These are phyloP conservation scores for Schizopygopsis pylzovi DNA, from an alignment of 2,797 vertebrate species.

Conservation along the genomic window DNA sequence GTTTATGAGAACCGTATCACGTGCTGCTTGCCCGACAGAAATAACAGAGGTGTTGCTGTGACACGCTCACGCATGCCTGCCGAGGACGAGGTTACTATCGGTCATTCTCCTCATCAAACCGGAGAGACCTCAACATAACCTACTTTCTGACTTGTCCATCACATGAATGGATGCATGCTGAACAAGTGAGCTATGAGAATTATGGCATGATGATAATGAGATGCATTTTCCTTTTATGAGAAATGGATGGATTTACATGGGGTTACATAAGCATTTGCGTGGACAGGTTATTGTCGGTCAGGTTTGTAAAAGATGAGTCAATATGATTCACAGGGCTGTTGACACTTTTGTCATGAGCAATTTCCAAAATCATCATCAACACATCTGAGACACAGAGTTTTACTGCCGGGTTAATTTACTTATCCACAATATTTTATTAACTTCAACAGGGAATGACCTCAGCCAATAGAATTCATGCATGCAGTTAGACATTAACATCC, in stretches of 20 bases:
- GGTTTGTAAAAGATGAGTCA: constrained; percentile 22
- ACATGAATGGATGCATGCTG: not conserved
- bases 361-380: not conserved
- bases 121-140: not conserved
- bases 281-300: not conserved
- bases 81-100: constrained; percentile 73
- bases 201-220: not conserved
- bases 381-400: not conserved
- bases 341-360: constrained; percentile 2
- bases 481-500: not conserved
- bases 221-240: not conserved
- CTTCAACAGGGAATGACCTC: not conserved
- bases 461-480: not conserved
- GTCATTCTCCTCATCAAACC: constrained; percentile 61
- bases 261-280: not conserved
- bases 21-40: constrained; percentile 18
- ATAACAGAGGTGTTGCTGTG: constrained; percentile 45
- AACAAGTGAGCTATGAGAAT: not conserved
- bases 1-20: not conserved
- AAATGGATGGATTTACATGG: not conserved
- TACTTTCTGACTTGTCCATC: not conserved
- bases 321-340: constrained; percentile 27
- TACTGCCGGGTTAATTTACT: not conserved
- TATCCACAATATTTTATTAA: not conserved
- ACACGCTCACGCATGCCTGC: constrained; percentile 23